Evolutionary conservation across 2,888 invertebrate species (phyloP).

Genomic region (Corbicula japonica): DNA sequence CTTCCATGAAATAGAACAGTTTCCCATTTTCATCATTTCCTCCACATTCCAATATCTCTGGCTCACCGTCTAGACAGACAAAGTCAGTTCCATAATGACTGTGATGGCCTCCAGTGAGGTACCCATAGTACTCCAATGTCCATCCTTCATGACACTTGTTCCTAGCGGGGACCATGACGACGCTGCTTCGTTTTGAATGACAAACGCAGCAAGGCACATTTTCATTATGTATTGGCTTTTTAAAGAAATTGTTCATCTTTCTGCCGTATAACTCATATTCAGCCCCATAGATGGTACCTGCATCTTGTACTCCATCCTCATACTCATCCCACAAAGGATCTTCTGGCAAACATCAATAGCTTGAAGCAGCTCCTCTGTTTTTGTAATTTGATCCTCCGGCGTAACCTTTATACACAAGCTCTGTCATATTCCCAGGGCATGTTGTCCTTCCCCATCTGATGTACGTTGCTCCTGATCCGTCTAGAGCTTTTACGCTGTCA

Average conservation of each 20-base stretch:
- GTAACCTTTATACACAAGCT: constrained; percentile 9
- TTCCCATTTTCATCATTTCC: too few relatives aligned
- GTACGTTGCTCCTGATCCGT: not conserved
- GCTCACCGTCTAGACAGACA: constrained; percentile 1
- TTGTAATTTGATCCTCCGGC: constrained; percentile 9
- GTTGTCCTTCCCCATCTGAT: constrained; percentile 10
- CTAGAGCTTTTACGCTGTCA: too few relatives aligned
- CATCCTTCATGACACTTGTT: not conserved
- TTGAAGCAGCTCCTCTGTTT: constrained; percentile 6
- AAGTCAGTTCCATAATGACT: constrained; percentile 1
- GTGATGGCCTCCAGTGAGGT: constrained; percentile 1
- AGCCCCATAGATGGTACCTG: constrained; percentile 1
- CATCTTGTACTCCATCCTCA: not conserved
- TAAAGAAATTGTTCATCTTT: not conserved
- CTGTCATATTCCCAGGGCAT: constrained; percentile 5
- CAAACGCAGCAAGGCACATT: constrained; percentile 11
- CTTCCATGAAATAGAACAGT: too few relatives aligned
- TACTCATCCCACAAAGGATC: constrained; percentile 7
- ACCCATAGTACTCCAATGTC: constrained; percentile 1
- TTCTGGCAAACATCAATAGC: constrained; percentile 6
- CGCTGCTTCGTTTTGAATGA: not conserved
- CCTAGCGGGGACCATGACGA: not conserved
- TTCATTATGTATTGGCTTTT: not conserved
- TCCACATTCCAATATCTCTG: not conserved
- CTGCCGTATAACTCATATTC: constrained; percentile 8